phyloP scores from a whole-genome alignment of 2,797 vertebrate genomes.

The Labeo calbasu region DNA sequence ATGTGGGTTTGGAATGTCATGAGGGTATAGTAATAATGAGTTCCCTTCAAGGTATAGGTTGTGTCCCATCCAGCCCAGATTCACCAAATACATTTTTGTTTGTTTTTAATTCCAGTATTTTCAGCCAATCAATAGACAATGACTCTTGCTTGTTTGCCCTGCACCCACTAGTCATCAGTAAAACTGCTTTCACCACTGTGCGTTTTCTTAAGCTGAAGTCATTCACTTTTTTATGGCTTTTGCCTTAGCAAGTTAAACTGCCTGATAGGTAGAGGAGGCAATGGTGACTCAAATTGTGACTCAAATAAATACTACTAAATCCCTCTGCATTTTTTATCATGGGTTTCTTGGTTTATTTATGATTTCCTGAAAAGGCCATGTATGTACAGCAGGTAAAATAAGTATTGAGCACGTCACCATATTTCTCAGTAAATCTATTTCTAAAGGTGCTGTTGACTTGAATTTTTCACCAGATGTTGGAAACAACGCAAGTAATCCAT shows the following conservation, averaged over 20 bases:
- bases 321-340: no score
- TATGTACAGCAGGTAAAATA: no score
- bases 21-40: background rate
- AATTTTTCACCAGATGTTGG: no score
- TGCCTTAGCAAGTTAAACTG: slow-evolving; percentile 10
- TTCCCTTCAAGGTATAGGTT: background rate
- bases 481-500: no score
- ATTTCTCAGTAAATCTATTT: no score
- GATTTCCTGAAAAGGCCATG: no score
- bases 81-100: slow-evolving; percentile 7
- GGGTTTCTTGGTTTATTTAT: no score
- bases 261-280: background rate
- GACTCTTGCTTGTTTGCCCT: slow-evolving; percentile 15
- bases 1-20: background rate
- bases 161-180: background rate
- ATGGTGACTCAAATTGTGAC: no score
- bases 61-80: background rate
- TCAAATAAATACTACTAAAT: no score
- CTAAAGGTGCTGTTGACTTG: no score
- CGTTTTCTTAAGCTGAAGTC: background rate
- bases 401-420: no score
- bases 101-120: slow-evolving; percentile 29
- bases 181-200: background rate
- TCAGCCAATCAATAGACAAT: slow-evolving; percentile 15
- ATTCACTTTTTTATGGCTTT: slow-evolving; percentile 11